Evolutionary conservation across 2,797 vertebrate genomes (phyloP).

Genomic region (Takifugu ocellatus): DNA sequence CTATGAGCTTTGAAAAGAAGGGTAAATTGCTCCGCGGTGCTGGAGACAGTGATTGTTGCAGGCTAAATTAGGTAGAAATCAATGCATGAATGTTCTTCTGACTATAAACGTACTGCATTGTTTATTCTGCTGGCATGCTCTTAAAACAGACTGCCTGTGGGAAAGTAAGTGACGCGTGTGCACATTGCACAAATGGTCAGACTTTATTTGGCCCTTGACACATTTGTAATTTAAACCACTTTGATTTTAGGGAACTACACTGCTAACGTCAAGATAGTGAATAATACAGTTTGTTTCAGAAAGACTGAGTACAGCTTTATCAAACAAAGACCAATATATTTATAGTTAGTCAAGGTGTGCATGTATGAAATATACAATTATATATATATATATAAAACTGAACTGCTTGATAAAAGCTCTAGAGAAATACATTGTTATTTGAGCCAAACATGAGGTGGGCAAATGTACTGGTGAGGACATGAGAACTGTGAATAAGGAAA

Average conservation of each 20-base stretch:
- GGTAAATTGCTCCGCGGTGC: conserved; percentile 6
- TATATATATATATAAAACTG: neutral
- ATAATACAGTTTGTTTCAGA: no score
- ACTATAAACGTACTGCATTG: conserved; percentile 14
- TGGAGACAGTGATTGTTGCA: neutral
- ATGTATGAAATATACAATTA: no score
- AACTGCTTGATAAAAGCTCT: conserved; percentile 14
- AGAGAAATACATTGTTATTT: conserved; percentile 44
- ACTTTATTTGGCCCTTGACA: conserved; percentile 12
- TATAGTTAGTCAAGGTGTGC: no score
- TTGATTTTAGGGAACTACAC: neutral
- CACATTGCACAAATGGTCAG: conserved; percentile 13
- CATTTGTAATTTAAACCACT: conserved; percentile 15
- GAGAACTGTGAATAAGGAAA: conserved; percentile 6
- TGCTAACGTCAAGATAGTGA: neutral
- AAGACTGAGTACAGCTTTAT: no score
- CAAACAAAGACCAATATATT: neutral
- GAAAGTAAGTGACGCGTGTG: conserved; percentile 27
- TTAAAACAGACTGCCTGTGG: conserved; percentile 43
- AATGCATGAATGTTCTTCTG: conserved; percentile 3
- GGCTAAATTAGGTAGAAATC: neutral
- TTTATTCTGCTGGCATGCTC: conserved; percentile 58
- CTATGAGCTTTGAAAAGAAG: conserved; percentile 2
- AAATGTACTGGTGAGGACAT: no score
- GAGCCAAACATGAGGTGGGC: conserved; percentile 25